Percentiles rank a stretch among this genome's conserved stretches.
Conservation (phyloP, 2,888 invertebrate genomes). For the Carabus problematicus region DNA sequence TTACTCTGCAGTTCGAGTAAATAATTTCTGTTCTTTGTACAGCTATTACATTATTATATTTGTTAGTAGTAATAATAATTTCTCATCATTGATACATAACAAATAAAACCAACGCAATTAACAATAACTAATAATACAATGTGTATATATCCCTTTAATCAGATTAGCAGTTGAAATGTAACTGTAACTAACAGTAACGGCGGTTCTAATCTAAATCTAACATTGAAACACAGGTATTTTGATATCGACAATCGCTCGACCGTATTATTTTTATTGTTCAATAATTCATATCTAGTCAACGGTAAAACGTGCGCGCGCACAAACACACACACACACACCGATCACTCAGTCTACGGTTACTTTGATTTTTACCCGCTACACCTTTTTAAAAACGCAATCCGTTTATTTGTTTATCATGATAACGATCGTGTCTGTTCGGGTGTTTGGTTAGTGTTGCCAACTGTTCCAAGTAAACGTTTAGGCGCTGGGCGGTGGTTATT, state of each 20-base stretch:
- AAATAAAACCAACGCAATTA: slow-evolving; percentile 36
- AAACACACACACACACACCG: no score
- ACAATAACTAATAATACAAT: slow-evolving; percentile 21
- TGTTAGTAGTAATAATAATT: neutral
- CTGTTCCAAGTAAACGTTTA: no score
- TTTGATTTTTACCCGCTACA: no score
- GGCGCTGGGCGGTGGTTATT: no score
- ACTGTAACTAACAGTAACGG: slow-evolving; percentile 29
- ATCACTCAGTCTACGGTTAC: no score
- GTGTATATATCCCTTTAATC: slow-evolving; percentile 33
- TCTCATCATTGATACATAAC: neutral
- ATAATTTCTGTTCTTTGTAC: no score
- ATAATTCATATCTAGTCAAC: slow-evolving; percentile 38
- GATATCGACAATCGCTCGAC: slow-evolving; percentile 33
- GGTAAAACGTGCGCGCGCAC: slow-evolving; percentile 20
- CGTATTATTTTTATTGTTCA: slow-evolving; percentile 29
- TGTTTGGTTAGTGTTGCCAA: no score
- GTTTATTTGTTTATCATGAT: no score
- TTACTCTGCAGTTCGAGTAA: no score
- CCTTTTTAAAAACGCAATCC: no score
- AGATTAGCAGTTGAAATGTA: slow-evolving; percentile 35
- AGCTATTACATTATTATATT: neutral
- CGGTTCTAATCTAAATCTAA: slow-evolving; percentile 15
- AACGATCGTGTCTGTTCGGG: no score
- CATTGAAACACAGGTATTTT: slow-evolving; percentile 35